Percentiles rank a stretch among this genome's conserved stretches.
These are phyloP conservation scores for Myripristis jacobus DNA, from an alignment of 2,797 vertebrate species.

Conservation along the genomic window DNA sequence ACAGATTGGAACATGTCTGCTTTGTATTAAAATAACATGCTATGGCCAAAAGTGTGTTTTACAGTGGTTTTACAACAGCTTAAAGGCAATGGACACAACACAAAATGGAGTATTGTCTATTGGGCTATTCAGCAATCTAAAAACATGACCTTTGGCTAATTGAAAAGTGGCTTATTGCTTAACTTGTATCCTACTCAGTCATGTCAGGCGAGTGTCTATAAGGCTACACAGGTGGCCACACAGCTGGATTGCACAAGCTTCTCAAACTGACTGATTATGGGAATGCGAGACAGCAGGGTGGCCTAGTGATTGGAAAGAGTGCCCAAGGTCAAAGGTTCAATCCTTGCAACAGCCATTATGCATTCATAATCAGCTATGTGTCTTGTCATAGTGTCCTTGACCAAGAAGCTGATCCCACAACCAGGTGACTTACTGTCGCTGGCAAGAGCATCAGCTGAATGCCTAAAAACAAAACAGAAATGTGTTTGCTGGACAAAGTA, in stretches of 20 bases:
- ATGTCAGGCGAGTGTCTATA: conserved; percentile 53
- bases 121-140: neutral
- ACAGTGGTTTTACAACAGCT: too few species aligned
- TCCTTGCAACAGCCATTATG: conserved; percentile 57
- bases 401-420: conserved; percentile 14
- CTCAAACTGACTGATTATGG: conserved; percentile 54
- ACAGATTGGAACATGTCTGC: too few species aligned
- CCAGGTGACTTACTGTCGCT: neutral
- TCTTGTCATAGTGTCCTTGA: conserved; percentile 55
- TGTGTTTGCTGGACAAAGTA: neutral
- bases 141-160: conserved; percentile 19
- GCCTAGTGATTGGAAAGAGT: conserved; percentile 54
- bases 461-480: conserved; percentile 9
- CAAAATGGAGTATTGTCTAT: neutral
- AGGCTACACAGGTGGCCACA: conserved; percentile 65
- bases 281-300: conserved; percentile 54
- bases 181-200: conserved; percentile 45
- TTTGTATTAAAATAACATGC: too few species aligned
- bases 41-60: too few species aligned
- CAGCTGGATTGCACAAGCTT: conserved; percentile 48
- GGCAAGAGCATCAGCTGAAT: conserved; percentile 12
- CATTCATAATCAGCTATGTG: conserved; percentile 59
- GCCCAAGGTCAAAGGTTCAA: conserved; percentile 70
- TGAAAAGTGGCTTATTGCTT: conserved; percentile 31
- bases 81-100: too few species aligned